Base-by-base conservation (phyloP, 2,113 vertebrate species). In the Carassius carassius region DNA sequence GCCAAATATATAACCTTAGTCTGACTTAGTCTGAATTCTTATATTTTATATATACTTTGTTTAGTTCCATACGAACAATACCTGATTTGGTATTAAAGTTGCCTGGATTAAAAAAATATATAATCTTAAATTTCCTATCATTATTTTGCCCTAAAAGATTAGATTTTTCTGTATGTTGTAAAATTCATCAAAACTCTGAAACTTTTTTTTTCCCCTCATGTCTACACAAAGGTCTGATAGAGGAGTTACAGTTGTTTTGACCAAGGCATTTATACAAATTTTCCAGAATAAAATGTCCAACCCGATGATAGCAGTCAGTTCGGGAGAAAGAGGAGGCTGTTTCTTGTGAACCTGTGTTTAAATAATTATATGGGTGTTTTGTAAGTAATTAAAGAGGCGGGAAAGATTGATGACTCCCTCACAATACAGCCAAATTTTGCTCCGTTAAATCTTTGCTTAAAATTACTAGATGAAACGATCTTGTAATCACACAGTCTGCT, bases 301-400 rank as follows among this genome's bases (percentile, higher is more conserved):
- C 80, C 88, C 69, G n/a, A 76, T 85, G 83, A 87, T 51, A 51
- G 44, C 81, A 21, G 83, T 85, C 82, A 85, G 51, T 37, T 63
- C 37, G 65, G 47, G 25, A 85, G 32, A 56, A 87, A 86, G 54
- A 76, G 86, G 84, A 63, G 90, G 90, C 87, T 88, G 86, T 88
- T 92, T 93, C 90, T 89, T 88, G 87, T 87, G 90, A 90, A 93
- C 91, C 91, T 90, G 89, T 89, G 92, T 90, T 90, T 86, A 79
- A 90, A 92, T 92, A 92, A 93, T 94, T 94, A 93, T 89, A 92
- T 90, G 17, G 44, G 78, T 35, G 29, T 87, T 74, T 87, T 88
- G 87, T 81, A 90, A 90, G 89, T 92, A 94, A 94, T 93, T 92
- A 93, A 91, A 84, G 87, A 93, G 92, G 91, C 84, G 87, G 89